Base-by-base conservation (phyloP, 2,113 vertebrate genomes). In the Stigmatopora argus region DNA sequence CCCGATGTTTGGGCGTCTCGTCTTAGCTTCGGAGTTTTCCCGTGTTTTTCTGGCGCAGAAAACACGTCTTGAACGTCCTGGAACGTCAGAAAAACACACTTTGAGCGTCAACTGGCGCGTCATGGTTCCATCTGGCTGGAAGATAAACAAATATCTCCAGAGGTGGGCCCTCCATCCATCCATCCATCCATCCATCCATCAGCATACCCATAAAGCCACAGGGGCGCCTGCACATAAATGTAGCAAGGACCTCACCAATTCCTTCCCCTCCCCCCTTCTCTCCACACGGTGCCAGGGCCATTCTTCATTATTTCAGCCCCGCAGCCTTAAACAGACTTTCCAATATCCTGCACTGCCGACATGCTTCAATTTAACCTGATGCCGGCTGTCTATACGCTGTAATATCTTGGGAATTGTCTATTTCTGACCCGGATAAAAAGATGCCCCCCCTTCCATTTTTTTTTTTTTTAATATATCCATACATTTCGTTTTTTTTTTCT, bases 131-230 rank as follows among this genome's bases (percentile, higher is more conserved):
- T 72, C 70, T 86, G 86, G 81, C 73, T 75, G 82, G 80, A 86
- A 88, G 84, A 86, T 78, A 77, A 83, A 69, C 80, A 78, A 75
- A 83, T 77, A 73, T 69, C 83, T 70, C 78, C 83, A 70, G 84
- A 80, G 55, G 64, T 70, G 72, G 73, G 77, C 52, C 34, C n/a
- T n/a, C n/a, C n/a, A n/a, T n/a, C n/a, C n/a, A n/a, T n/a, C n/a
- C n/a, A n/a, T n/a, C n/a, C n/a, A n/a, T n/a, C n/a, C n/a, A n/a
- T 67, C 48, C 41, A 41, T 45, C 58, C 35, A 34, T 49, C 63
- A 44, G 3, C 57, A 49, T 1, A 68, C 38, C 74, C 64, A 72
- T 61, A 73, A 0, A 53, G 17, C 10, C 45, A 76, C n/a, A n/a
- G n/a, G 53, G 34, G 10, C 63, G 66, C 41, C 15, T 45, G 55